A percentile compares a stretch with the other conserved stretches of the same genome.
These are phyloP conservation scores for Ctenomys sociabilis DNA, from an alignment of 2,113 vertebrate genomes.

Conservation along the genomic window DNA sequence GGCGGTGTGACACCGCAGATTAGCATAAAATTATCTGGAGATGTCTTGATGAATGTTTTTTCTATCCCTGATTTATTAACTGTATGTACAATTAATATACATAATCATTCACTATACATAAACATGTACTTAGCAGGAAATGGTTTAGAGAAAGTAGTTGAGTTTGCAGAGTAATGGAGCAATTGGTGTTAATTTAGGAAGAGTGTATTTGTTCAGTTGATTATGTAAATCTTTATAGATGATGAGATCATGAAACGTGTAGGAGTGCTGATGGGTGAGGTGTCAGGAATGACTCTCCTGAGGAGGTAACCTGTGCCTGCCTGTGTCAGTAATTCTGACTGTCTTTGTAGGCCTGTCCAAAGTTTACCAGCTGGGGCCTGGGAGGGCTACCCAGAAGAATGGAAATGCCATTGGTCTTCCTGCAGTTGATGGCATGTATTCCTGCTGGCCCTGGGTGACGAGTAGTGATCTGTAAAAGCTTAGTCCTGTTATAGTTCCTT, in stretches of 20 bases:
- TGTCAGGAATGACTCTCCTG: not conserved
- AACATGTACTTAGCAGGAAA: not conserved
- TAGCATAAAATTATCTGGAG: not conserved
- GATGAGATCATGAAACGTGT: not conserved
- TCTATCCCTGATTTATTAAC: not conserved
- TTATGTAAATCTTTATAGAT: slow-evolving; percentile 30
- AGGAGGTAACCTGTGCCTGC: not conserved
- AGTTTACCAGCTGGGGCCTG: not conserved
- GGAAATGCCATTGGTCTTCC: not conserved
- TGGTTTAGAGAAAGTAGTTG: slow-evolving; percentile 12
- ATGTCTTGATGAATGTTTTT: not conserved
- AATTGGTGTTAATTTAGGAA: not conserved
- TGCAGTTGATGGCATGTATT: not conserved
- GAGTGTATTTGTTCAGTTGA: not conserved
- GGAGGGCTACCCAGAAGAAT: not conserved
- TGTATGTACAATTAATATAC: not conserved
- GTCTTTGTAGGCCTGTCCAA: not conserved
- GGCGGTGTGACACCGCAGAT: not conserved
- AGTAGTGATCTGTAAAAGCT: not conserved
- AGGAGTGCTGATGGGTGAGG: not conserved
- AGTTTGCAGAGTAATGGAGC: not conserved
- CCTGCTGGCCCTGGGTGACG: not conserved
- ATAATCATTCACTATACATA: too few species aligned
- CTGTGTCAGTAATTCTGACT: not conserved
- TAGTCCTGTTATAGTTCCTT: not conserved